Percentiles rank a stretch among this genome's conserved stretches.
phyloP scores from a whole-genome alignment of 2,113 vertebrate species.

The Rana temporaria region DNA sequence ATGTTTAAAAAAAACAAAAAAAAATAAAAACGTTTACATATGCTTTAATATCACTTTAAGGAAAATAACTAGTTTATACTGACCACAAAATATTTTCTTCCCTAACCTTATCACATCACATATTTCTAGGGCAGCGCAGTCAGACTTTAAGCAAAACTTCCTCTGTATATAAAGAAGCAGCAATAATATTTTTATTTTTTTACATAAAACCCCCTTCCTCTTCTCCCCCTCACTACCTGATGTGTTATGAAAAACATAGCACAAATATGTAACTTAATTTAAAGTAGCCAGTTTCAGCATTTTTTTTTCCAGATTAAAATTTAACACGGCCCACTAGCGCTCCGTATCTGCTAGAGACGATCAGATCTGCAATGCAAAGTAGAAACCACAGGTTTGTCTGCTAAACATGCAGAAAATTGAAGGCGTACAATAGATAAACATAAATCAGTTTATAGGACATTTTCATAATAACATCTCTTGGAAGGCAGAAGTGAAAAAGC shows the following conservation, averaged over 20 bases:
- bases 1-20: no score
- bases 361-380: constrained; percentile 65
- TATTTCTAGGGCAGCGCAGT: no score
- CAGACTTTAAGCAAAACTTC: constrained; percentile 8
- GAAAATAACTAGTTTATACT: no score
- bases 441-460: constrained; percentile 65
- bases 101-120: no score
- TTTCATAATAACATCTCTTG: constrained; percentile 60
- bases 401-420: constrained; percentile 80
- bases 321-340: constrained; percentile 72
- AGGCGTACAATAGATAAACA: constrained; percentile 68
- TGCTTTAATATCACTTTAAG: no score
- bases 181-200: constrained; percentile 8
- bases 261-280: constrained; percentile 63
- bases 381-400: constrained; percentile 79
- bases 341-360: constrained; percentile 63
- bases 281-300: constrained; percentile 67
- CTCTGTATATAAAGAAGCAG: background rate
- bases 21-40: no score
- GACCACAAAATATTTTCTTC: no score
- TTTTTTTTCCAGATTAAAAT: constrained; percentile 68
- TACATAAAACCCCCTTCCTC: background rate
- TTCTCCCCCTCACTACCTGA: constrained; percentile 34
- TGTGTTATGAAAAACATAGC: constrained; percentile 34
- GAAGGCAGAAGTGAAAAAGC: constrained; percentile 60